phyloP scores from a whole-genome alignment of 2,797 vertebrate species.

The Chelmon rostratus region DNA sequence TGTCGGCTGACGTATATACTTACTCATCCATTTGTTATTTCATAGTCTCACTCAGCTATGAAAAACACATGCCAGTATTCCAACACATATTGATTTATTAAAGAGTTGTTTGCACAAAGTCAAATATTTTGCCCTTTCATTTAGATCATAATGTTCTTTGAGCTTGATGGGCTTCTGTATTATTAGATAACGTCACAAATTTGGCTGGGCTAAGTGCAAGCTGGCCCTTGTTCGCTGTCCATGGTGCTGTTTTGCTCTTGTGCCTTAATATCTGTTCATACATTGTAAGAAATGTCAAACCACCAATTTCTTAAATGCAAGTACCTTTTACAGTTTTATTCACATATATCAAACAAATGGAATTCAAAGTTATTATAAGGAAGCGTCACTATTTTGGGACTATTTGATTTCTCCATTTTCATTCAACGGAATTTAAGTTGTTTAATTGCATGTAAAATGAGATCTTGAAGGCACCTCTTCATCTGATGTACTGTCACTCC shows the following conservation, averaged over 20 bases:
- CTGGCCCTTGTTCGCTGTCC: not conserved
- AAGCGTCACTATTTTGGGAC: not conserved
- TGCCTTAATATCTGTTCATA: too few relatives aligned
- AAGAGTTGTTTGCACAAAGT: too few relatives aligned
- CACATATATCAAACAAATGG: not conserved
- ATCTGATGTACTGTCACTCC: not conserved
- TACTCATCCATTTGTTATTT: not conserved
- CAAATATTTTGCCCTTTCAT: not conserved
- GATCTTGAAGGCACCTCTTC: not conserved
- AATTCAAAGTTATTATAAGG: not conserved
- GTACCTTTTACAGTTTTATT: too few relatives aligned
- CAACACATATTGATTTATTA: not conserved
- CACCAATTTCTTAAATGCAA: too few relatives aligned
- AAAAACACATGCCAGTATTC: not conserved
- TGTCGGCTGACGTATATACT: not conserved
- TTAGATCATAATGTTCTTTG: not conserved
- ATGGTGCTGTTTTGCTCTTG: not conserved
- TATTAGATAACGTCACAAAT: not conserved
- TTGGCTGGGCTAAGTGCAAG: too few relatives aligned
- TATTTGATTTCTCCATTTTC: not conserved
- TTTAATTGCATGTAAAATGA: not conserved
- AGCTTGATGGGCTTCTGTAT: not conserved
- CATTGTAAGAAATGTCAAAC: too few relatives aligned
- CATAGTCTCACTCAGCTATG: not conserved
- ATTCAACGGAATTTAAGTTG: fast-evolving